Evolutionary conservation across 2,113 vertebrate genomes (phyloP).

Genomic region (Fulica atra): DNA sequence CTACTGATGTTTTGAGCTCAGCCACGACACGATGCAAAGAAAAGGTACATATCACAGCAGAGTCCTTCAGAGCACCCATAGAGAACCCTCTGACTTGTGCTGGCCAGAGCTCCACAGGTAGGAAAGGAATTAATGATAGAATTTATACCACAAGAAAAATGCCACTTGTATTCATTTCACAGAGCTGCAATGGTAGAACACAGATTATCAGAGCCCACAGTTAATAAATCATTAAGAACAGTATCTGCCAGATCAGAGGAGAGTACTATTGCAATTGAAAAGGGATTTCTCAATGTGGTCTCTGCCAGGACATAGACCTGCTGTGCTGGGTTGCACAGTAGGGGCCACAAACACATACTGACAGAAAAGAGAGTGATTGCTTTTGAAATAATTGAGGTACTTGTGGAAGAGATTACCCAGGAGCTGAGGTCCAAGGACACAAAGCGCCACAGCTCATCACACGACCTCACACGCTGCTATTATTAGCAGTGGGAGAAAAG

Average conservation of each 20-base stretch:
- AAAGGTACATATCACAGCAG: not conserved
- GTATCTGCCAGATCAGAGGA: not conserved
- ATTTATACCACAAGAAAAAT: not conserved
- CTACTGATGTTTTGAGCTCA: not conserved
- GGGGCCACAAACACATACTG: not conserved
- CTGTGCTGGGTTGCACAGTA: not conserved
- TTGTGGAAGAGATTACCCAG: not conserved
- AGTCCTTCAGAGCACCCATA: not conserved
- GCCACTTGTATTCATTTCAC: not conserved
- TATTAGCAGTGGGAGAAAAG: not conserved
- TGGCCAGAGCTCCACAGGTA: not conserved
- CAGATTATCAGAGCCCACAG: not conserved
- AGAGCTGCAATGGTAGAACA: not conserved
- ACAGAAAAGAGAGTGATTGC: not conserved
- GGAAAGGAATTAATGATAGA: not conserved
- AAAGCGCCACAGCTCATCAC: not conserved
- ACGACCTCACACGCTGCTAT: rapidly evolving
- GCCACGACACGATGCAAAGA: rapidly evolving
- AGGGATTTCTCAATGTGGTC: not conserved
- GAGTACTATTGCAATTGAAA: not conserved
- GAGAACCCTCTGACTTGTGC: not conserved
- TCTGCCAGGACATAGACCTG: not conserved
- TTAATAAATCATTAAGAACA: not conserved
- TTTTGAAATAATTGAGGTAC: not conserved
- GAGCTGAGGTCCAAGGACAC: not conserved